A percentile compares a stretch with the other conserved stretches of the same genome.
Conservation (phyloP, 2,113 vertebrate genomes). For the Mirza zaza region DNA sequence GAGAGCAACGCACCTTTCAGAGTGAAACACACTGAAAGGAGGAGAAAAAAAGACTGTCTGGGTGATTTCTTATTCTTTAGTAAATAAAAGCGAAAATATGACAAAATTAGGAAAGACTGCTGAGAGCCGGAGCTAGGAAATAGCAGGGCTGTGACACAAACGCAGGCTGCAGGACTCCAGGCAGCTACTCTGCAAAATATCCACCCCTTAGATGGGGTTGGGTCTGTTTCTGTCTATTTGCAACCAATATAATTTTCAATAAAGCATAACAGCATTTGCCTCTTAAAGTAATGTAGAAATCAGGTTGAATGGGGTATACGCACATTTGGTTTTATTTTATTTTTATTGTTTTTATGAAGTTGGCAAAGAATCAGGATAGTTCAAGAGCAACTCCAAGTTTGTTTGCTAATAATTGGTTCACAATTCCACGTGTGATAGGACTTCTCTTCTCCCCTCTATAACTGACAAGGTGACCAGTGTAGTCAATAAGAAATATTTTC, state of each 20-base stretch:
- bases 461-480: constrained; percentile 72
- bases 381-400: neutral
- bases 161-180: neutral
- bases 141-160: rapidly evolving
- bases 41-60: neutral
- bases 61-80: neutral
- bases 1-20: neutral
- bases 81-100: neutral
- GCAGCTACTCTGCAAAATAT: rapidly evolving
- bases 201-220: rapidly evolving
- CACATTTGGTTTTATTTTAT: neutral
- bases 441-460: neutral
- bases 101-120: neutral
- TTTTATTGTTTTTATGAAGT: neutral
- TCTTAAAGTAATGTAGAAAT: neutral
- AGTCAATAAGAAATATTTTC: constrained; percentile 55
- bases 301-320: neutral
- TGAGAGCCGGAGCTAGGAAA: neutral
- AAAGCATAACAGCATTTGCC: neutral
- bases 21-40: neutral
- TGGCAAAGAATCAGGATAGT: neutral
- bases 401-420: neutral
- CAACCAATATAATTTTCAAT: neutral
- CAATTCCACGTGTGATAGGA: constrained; percentile 10
- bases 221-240: neutral